Conservation (phyloP, 2,888 invertebrate genomes). For the Drosophila mulleri region DNA sequence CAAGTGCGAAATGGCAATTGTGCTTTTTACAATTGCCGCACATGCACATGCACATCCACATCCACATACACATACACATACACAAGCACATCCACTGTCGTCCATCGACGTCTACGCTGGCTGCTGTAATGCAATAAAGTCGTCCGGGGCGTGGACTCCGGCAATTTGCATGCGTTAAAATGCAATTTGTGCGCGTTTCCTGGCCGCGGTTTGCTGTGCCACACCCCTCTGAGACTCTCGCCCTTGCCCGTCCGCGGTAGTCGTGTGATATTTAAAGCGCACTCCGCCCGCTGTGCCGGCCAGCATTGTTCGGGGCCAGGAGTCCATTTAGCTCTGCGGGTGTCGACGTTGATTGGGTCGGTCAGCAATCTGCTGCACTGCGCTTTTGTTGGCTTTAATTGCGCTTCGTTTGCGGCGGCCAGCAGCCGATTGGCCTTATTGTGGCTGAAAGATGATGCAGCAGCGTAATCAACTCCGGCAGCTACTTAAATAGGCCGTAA, state of each 20-base stretch:
- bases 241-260: constrained; percentile 17
- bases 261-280: constrained; percentile 41
- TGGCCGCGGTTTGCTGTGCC: constrained; percentile 52
- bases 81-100: constrained; percentile 13
- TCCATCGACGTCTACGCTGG: constrained; percentile 30
- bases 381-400: constrained; percentile 68
- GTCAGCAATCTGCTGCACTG: constrained; percentile 40
- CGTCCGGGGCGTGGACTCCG: constrained; percentile 52
- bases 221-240: constrained; percentile 48
- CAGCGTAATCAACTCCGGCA: constrained; percentile 59
- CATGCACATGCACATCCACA: constrained; percentile 1
- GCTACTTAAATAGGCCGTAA: constrained; percentile 38
- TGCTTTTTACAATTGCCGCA: constrained; percentile 20
- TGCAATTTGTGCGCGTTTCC: constrained; percentile 78
- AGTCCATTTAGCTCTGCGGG: constrained; percentile 21
- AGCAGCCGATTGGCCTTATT: constrained; percentile 68
- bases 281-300: constrained; percentile 3
- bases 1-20: constrained; percentile 70
- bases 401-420: constrained; percentile 45
- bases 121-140: constrained; percentile 75
- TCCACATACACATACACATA: not conserved
- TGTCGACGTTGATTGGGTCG: constrained; percentile 64
- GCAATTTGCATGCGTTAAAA: constrained; percentile 82
- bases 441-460: constrained; percentile 50
- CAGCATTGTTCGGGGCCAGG: constrained; percentile 18